phyloP scores from a whole-genome alignment of 2,888 invertebrate genomes.

The Ormia ochracea region DNA sequence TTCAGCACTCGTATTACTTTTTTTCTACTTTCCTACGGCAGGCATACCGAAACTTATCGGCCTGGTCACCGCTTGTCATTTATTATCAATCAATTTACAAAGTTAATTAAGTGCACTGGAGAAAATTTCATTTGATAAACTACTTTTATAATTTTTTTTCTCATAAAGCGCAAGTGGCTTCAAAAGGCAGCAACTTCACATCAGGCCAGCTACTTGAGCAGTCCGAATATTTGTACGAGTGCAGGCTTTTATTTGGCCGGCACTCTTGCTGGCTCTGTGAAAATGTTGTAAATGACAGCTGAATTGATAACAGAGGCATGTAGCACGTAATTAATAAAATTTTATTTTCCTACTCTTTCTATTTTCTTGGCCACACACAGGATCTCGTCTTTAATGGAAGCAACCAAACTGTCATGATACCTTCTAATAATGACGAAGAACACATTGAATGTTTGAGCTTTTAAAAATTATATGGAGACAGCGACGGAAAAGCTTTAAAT shows the following conservation, averaged over 20 bases:
- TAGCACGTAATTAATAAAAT: slow-evolving; percentile 57
- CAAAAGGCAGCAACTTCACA: background rate
- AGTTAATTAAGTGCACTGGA: slow-evolving; percentile 59
- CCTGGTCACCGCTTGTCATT: slow-evolving; percentile 45
- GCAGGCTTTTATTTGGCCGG: background rate
- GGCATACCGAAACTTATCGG: slow-evolving; percentile 18
- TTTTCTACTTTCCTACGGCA: background rate
- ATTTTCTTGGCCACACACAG: slow-evolving; percentile 30
- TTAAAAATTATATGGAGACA: too few species aligned
- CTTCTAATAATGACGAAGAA: too few species aligned
- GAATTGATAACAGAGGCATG: slow-evolving; percentile 40
- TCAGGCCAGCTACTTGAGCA: background rate
- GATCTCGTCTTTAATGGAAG: background rate
- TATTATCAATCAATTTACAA: slow-evolving; percentile 61
- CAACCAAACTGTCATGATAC: background rate
- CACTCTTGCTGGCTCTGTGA: slow-evolving; percentile 27
- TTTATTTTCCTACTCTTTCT: slow-evolving; percentile 15
- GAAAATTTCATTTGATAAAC: slow-evolving; percentile 59
- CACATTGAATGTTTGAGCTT: too few species aligned
- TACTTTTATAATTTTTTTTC: slow-evolving; percentile 23
- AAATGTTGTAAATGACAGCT: slow-evolving; percentile 53
- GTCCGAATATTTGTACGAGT: background rate
- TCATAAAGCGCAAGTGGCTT: background rate
- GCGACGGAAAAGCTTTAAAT: too few species aligned
- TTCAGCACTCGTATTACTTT: background rate